Evolutionary conservation across 2,888 invertebrate species (phyloP).

Genomic region (Pheosia gnoma): DNA sequence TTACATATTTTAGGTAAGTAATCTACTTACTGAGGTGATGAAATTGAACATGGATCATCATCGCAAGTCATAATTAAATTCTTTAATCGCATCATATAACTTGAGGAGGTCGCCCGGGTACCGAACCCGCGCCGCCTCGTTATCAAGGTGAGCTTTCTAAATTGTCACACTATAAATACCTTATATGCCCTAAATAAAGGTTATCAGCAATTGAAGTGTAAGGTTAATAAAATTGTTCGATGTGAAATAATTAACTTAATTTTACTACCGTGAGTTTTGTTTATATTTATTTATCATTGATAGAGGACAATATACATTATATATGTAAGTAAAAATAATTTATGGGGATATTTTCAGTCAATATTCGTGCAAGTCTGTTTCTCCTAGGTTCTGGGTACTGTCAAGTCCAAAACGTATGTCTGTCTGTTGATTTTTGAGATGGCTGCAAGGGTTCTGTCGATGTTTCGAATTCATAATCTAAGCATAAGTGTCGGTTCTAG

Average conservation of each 20-base stretch:
- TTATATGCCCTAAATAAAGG: constrained; percentile 2
- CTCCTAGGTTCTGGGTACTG: constrained; percentile 1
- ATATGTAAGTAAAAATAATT: too few relatives aligned
- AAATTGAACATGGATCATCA: background rate
- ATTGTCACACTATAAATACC: background rate
- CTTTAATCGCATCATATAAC: background rate
- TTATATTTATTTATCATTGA: too few relatives aligned
- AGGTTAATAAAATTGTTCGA: background rate
- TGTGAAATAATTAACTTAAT: background rate
- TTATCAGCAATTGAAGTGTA: background rate
- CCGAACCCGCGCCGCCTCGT: background rate
- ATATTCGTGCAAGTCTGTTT: background rate
- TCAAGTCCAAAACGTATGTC: constrained; percentile 23
- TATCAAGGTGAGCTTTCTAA: constrained; percentile 2
- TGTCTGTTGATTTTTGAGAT: constrained; percentile 32
- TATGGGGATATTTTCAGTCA: too few relatives aligned
- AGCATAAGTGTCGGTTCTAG: constrained; percentile 13
- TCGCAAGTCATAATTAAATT: background rate
- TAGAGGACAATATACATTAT: too few relatives aligned
- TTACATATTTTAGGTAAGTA: too few relatives aligned
- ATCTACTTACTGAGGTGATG: too few relatives aligned
- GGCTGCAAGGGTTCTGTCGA: constrained; percentile 30
- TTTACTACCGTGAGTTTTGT: background rate
- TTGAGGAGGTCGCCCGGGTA: background rate
- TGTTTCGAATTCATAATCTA: constrained; percentile 24